Base-by-base conservation (phyloP, 2,797 vertebrate genomes). In the Aselliscus stoliczkanus region DNA sequence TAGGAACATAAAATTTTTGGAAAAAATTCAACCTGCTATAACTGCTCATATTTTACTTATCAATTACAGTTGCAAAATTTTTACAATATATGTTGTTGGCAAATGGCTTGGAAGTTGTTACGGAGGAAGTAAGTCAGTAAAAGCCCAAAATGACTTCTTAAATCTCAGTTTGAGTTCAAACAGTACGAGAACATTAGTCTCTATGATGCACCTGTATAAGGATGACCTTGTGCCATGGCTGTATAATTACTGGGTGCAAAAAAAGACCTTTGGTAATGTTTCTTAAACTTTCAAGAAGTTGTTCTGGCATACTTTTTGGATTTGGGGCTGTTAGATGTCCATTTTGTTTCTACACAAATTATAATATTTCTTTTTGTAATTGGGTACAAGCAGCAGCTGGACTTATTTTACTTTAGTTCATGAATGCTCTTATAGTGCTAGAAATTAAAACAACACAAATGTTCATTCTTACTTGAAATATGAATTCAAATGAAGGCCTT, bases 71-170 rank as follows among this genome's bases (percentile, higher is more conserved):
- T 75, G 39, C 23, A 90, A 93, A 52, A 29, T 85, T 90, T 92
- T 85, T 91, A 62, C 93, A 96, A 96, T 95, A 76, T 62, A 42
- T 80, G 21, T 95, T 97, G 89, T 95, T 97, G 89, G 83, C 94
- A 96, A 93, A 96, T 83, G 86, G 8, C 64, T 92, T 96, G 81
- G 84, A 88, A 93, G 72, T 82, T 96, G 47, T 97, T 98, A 84
- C 89, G 96, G 87, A 97, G 96, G 95, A 98, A 98, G 90, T 96
- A 88, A 94, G 97, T 96, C 84, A 97, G 94, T 94, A 96, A 96
- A 96, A 96, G 79, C 27, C 76, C 72, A 93, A 95, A 23, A 95
- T 93, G 73, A 81, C 86, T 91, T 96, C 76, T 90, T 96, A 72
- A 88, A 80, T 88, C 13, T 47, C 60, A 69, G 83, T 75, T 93